Percentiles rank a stretch among this genome's conserved stretches.
Conservation (phyloP, 2,797 vertebrate genomes). For the Sebastolobus alascanus region DNA sequence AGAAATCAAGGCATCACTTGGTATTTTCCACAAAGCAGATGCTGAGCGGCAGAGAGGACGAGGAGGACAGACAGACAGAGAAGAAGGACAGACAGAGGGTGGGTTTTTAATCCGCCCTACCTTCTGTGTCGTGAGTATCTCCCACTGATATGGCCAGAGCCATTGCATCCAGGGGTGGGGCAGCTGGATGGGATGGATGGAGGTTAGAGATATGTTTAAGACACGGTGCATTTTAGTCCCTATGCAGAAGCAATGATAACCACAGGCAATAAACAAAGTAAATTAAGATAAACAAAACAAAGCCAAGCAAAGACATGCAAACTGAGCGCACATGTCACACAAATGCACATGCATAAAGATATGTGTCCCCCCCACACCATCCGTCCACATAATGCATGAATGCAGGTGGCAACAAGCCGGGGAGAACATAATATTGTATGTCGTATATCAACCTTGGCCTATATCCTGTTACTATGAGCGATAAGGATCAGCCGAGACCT, state of each 20-base stretch:
- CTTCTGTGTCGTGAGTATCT: constrained; percentile 98
- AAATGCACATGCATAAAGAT: constrained; percentile 63
- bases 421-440: constrained; percentile 70
- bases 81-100: constrained; percentile 69
- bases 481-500: constrained; percentile 76
- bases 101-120: constrained; percentile 85
- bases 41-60: constrained; percentile 15
- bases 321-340: constrained; percentile 47
- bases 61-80: constrained; percentile 56
- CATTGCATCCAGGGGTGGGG: constrained; percentile 96
- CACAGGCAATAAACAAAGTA: constrained; percentile 41
- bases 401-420: constrained; percentile 69
- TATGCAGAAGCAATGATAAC: constrained; percentile 64
- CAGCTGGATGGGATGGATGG: constrained; percentile 90
- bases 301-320: constrained; percentile 60
- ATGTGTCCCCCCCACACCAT: background rate
- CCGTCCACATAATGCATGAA: constrained; percentile 58
- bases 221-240: constrained; percentile 65
- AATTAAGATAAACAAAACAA: constrained; percentile 53
- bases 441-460: constrained; percentile 78
- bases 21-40: constrained; percentile 19
- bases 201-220: constrained; percentile 78
- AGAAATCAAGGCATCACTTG: background rate
- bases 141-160: constrained; percentile 96
- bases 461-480: constrained; percentile 77